These are phyloP conservation scores for Gallinago jamesoni DNA, from an alignment of 2,113 vertebrate genomes.

Conservation along the genomic window DNA sequence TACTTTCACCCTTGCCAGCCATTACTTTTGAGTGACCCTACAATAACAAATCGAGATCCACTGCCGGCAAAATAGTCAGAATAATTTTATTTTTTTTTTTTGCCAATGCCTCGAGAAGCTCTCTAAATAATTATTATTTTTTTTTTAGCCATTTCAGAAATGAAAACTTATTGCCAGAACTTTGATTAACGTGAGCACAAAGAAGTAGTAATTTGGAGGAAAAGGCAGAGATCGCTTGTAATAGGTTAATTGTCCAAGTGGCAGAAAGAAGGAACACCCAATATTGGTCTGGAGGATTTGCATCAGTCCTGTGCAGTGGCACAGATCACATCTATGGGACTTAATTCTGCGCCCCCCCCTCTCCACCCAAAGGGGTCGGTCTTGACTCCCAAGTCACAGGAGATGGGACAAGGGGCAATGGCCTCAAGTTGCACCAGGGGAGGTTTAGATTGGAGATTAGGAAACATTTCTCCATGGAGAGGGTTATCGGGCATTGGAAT, in stretches of 20 bases:
- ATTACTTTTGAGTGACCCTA: conserved; percentile 21
- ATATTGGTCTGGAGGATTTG: neutral
- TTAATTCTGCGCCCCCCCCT: neutral
- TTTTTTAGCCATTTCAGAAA: neutral
- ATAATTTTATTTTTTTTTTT: neutral
- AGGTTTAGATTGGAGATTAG: too few species aligned
- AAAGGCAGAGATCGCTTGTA: neutral
- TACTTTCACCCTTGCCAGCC: conserved; percentile 40
- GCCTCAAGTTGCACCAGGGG: too few species aligned
- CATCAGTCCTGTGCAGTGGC: neutral
- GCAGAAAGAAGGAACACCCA: neutral
- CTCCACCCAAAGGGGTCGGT: neutral
- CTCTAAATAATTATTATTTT: neutral
- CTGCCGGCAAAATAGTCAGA: neutral
- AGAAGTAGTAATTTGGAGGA: neutral
- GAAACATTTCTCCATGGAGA: too few species aligned
- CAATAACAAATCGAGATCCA: conserved; percentile 16
- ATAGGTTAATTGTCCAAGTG: neutral
- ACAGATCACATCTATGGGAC: neutral
- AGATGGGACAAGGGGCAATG: neutral
- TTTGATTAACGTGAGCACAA: neutral
- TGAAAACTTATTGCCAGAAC: neutral
- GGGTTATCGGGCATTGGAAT: too few species aligned
- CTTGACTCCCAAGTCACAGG: too few species aligned
- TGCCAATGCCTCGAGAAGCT: neutral